Evolutionary conservation across 2,113 vertebrate genomes (phyloP).

Genomic region (Notothenia coriiceps): DNA sequence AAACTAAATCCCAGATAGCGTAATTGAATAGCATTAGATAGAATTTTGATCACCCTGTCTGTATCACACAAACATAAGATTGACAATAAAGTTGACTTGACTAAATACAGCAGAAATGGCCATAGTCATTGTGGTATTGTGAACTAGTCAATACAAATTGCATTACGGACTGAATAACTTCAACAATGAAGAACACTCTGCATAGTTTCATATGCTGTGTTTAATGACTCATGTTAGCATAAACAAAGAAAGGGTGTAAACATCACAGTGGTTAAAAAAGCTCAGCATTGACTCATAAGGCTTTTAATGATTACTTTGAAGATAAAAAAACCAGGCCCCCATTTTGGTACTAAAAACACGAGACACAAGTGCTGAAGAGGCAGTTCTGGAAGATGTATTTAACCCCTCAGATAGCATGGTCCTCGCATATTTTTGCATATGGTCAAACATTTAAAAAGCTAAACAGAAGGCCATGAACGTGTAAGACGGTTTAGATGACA

Average conservation of each 20-base stretch:
- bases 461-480: background rate
- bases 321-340: background rate
- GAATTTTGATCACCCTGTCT: too few species aligned
- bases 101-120: background rate
- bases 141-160: background rate
- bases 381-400: background rate
- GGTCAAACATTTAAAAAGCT: background rate
- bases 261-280: constrained; percentile 12
- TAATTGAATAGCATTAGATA: background rate
- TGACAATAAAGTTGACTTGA: too few species aligned
- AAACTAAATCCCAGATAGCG: background rate
- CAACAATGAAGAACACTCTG: background rate
- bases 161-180: background rate
- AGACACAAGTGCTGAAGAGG: background rate
- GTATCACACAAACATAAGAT: too few species aligned
- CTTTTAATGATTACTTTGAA: background rate
- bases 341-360: background rate
- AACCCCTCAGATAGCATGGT: background rate
- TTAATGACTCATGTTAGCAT: constrained; percentile 34
- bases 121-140: background rate
- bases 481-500: background rate
- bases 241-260: background rate
- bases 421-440: background rate
- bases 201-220: background rate
- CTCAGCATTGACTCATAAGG: background rate